phyloP scores from a whole-genome alignment of 2,888 invertebrate species.

The Acronicta aceris region DNA sequence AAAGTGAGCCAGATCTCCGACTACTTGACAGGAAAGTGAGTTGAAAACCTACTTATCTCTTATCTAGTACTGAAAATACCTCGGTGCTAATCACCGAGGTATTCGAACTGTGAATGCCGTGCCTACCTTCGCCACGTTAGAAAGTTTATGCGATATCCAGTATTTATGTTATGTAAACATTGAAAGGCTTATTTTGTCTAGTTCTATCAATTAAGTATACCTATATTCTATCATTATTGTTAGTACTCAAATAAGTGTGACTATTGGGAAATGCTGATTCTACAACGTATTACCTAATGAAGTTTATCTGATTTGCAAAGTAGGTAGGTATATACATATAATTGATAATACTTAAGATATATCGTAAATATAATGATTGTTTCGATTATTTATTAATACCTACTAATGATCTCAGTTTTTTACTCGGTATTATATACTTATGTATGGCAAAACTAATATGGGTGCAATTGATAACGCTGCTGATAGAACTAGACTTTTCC shows the following conservation, averaged over 20 bases:
- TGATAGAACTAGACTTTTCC: too few relatives aligned
- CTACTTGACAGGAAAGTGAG: slow-evolving; percentile 85
- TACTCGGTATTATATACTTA: too few relatives aligned
- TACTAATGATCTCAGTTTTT: too few relatives aligned
- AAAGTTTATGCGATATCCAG: slow-evolving; percentile 1
- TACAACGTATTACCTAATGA: background rate
- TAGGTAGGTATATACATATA: slow-evolving; percentile 1
- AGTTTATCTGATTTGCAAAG: slow-evolving; percentile 15
- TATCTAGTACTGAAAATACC: slow-evolving; percentile 8
- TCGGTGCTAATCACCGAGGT: slow-evolving; percentile 16
- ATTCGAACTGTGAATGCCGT: slow-evolving; percentile 12
- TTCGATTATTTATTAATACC: too few relatives aligned
- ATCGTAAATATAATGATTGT: too few relatives aligned
- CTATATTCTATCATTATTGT: too few relatives aligned
- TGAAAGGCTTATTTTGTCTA: slow-evolving; percentile 6
- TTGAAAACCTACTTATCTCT: slow-evolving; percentile 42
- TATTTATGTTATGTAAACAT: slow-evolving; percentile 11
- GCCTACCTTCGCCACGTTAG: background rate
- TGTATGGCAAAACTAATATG: too few relatives aligned
- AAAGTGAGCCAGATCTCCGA: slow-evolving; percentile 86
- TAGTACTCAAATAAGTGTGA: too few relatives aligned
- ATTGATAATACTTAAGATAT: slow-evolving; percentile 9
- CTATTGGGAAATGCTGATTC: too few relatives aligned
- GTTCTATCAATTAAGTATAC: too few relatives aligned
- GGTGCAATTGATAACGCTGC: too few relatives aligned